Evolutionary conservation across 2,113 vertebrate genomes (phyloP).

Genomic region (Romanogobio albipinnatus): DNA sequence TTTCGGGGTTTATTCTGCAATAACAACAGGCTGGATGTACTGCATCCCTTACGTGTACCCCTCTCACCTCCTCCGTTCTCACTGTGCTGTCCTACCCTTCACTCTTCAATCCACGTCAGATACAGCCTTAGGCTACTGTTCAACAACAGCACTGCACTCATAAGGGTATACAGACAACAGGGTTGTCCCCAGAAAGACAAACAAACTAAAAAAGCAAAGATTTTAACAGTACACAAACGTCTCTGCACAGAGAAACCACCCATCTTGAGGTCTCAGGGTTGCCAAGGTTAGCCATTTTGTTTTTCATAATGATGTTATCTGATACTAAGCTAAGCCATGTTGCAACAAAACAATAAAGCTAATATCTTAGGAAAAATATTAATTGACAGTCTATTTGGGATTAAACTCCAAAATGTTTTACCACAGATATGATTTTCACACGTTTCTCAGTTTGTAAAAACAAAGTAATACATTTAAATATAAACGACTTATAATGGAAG

Average conservation of each 20-base stretch:
- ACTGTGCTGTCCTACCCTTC: conserved; percentile 51
- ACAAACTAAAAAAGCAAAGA: not conserved
- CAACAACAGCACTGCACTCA: conserved; percentile 32
- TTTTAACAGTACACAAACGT: not conserved
- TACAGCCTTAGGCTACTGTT: conserved; percentile 64
- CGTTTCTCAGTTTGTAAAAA: not conserved
- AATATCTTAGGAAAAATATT: not conserved
- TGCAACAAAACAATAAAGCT: not conserved
- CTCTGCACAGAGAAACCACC: conserved; percentile 12
- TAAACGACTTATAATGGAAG: not conserved
- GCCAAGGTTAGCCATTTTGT: conserved; percentile 50
- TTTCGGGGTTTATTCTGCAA: too few relatives aligned
- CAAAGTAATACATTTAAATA: not conserved
- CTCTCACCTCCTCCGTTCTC: conserved; percentile 27
- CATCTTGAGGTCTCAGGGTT: not conserved
- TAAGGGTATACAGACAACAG: not conserved
- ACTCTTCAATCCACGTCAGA: conserved; percentile 69
- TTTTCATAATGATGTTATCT: conserved; percentile 61
- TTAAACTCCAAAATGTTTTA: not conserved
- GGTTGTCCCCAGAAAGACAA: not conserved
- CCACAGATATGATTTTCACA: not conserved
- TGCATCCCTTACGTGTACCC: conserved; percentile 54
- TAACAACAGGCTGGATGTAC: too few relatives aligned
- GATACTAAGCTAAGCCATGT: conserved; percentile 51
- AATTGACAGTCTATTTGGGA: not conserved